Base-by-base conservation (phyloP, 2,888 invertebrate species). In the Harpalus rubripes region DNA sequence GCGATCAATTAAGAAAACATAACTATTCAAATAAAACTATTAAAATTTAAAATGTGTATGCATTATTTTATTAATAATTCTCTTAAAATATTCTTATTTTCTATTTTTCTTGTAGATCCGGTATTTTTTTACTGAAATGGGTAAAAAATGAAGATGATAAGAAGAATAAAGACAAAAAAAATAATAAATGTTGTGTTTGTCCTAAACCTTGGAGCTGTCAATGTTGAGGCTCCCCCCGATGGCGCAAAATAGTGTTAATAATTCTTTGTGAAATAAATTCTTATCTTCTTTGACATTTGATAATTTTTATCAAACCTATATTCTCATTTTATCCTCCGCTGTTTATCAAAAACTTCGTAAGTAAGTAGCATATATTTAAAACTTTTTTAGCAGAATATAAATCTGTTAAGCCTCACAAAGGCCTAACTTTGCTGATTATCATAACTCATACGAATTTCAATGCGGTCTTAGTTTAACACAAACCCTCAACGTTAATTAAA, bases 321-420 rank as follows among this genome's bases (percentile, higher is more conserved):
- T 32, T 32, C 32, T 32, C 32, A 32, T 32, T 32, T 32, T 32
- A 52, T 52, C 44, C 44, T 52, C 10, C 8, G 44, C 44, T 52
- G 44, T 52, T 52, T 52, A 52, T 52, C 44, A 52, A 52, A 52
- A 52, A 52, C 44, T 52, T 52, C 10, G 44, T 52, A 61, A 18
- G 32, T 32, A 32, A 79, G 80, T 63, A 39, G 80, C 80, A 80
- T 80, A 80, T 44, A 52, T 63, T 80, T 80, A 80, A 32, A 80
- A 80, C 80, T 80, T 80, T 80, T 80, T 80, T 63, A 61, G 80
- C 32, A 39, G 44, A 80, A 80, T 80, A 80, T 59, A 80, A 80
- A 63, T 80, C 63, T 80, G 80, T 63, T 80, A 80, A 80, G 80
- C 61, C 32, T 39, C 44, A 80, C 80, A 44, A 80, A 80, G 63